A percentile compares a stretch with the other conserved stretches of the same genome.
phyloP scores from a whole-genome alignment of 2,113 vertebrate species.

The Phrynocephalus versicolor region DNA sequence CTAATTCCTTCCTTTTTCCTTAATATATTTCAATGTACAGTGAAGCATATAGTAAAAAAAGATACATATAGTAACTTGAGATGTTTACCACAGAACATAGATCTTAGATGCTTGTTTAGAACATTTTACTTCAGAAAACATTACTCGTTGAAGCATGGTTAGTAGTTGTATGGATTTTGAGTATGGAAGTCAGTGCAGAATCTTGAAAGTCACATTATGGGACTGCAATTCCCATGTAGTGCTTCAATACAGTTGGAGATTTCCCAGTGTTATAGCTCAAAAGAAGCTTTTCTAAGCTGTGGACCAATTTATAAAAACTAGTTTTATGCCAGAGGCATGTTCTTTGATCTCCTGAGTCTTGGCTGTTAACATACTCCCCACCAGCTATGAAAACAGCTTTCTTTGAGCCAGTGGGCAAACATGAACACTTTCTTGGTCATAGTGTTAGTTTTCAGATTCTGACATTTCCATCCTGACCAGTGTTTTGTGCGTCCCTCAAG shows the following conservation, averaged over 20 bases:
- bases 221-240: too few relatives aligned
- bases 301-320: neutral
- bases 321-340: neutral
- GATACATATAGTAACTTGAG: constrained; percentile 14
- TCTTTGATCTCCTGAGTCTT: neutral
- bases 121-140: constrained; percentile 9
- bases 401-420: neutral
- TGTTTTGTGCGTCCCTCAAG: neutral
- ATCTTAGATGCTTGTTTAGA: constrained; percentile 16
- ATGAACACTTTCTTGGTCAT: neutral
- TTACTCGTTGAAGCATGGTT: constrained; percentile 13
- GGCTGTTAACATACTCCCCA: neutral
- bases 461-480: neutral
- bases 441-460: neutral
- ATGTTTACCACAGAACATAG: neutral
- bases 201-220: neutral
- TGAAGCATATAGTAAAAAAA: constrained; percentile 6
- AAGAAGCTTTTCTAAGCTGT: too few relatives aligned
- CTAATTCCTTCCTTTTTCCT: neutral
- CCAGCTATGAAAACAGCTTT: neutral
- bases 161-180: constrained; percentile 12
- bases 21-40: constrained; percentile 7
- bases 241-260: too few relatives aligned
- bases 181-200: constrained; percentile 10
- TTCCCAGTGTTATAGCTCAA: too few relatives aligned